phyloP scores from a whole-genome alignment of 2,888 invertebrate species.

The Automeris io region DNA sequence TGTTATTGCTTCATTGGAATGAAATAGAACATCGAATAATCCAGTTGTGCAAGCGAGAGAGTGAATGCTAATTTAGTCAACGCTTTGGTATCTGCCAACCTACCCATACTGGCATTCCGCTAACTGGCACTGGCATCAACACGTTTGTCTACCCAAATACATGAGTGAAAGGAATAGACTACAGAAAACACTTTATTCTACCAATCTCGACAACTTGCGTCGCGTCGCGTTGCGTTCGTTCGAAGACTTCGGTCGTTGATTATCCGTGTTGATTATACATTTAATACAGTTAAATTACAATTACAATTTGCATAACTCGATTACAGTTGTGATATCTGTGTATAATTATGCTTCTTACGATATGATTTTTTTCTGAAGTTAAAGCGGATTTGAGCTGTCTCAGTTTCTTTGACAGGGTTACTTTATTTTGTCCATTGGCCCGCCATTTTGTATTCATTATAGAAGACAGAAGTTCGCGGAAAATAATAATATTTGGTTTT shows the following conservation, averaged over 20 bases:
- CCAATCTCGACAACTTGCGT: conserved; percentile 22
- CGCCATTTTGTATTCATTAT: conserved; percentile 67
- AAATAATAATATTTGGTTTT: conserved; percentile 41
- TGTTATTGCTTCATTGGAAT: conserved; percentile 21
- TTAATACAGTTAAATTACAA: conserved; percentile 21
- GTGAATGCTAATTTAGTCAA: conserved; percentile 27
- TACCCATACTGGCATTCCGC: conserved; percentile 60
- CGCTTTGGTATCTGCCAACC: conserved; percentile 51
- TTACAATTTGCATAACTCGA: conserved; percentile 39
- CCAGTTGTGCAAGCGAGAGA: conserved; percentile 35
- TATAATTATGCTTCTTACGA: conserved; percentile 4
- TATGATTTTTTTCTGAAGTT: conserved; percentile 13
- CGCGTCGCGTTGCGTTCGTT: conserved; percentile 4
- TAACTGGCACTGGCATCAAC: conserved; percentile 48
- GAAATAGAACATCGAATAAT: conserved; percentile 17
- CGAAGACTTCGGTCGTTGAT: not conserved
- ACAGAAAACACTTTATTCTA: conserved; percentile 32
- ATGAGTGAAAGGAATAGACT: conserved; percentile 58
- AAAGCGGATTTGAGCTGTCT: conserved; percentile 12
- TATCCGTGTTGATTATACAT: conserved; percentile 12
- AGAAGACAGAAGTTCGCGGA: conserved; percentile 44
- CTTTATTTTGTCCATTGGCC: conserved; percentile 41
- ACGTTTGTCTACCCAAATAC: conserved; percentile 31
- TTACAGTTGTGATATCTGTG: conserved; percentile 28
- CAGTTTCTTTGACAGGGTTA: conserved; percentile 21